Evolutionary conservation across 92 coral and sea anemone species (phyloP).

Genomic region (Zoanthus gigantus): DNA sequence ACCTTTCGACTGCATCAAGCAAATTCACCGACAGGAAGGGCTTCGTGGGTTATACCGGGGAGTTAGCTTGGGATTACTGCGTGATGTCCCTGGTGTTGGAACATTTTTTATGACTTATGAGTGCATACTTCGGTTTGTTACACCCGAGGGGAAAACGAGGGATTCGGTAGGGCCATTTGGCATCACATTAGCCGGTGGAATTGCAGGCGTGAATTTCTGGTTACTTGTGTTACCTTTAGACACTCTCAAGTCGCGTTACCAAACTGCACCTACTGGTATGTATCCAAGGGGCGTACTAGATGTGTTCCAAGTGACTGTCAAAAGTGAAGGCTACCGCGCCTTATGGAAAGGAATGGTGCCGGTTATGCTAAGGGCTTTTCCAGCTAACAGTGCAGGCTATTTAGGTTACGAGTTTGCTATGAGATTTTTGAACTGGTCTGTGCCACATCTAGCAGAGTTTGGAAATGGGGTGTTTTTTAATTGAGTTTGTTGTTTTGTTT

Average conservation of each 20-base stretch:
- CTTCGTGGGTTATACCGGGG: slow-evolving; percentile 82
- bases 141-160: slow-evolving; percentile 70
- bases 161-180: slow-evolving; percentile 77
- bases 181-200: slow-evolving; percentile 79
- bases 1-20: slow-evolving; percentile 66
- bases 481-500: neutral
- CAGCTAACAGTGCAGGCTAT: slow-evolving; percentile 81
- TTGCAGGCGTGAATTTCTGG: slow-evolving; percentile 88
- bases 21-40: slow-evolving; percentile 68
- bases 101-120: slow-evolving; percentile 84
- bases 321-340: slow-evolving; percentile 72
- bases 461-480: slow-evolving; percentile 27
- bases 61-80: slow-evolving; percentile 66
- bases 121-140: slow-evolving; percentile 53
- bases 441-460: slow-evolving; percentile 50
- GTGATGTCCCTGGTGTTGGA: slow-evolving; percentile 78
- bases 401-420: slow-evolving; percentile 87
- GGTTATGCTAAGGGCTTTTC: slow-evolving; percentile 81
- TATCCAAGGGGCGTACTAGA: slow-evolving; percentile 84
- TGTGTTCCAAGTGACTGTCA: slow-evolving; percentile 64
- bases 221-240: slow-evolving; percentile 80
- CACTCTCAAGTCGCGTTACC: slow-evolving; percentile 79
- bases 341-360: slow-evolving; percentile 85
- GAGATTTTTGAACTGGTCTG: slow-evolving; percentile 79
- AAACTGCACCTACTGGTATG: slow-evolving; percentile 84